Percentiles rank a stretch among this genome's conserved stretches.
Conservation (phyloP, 1,140 invertebrate genomes). For the Lepidurus packardi region DNA sequence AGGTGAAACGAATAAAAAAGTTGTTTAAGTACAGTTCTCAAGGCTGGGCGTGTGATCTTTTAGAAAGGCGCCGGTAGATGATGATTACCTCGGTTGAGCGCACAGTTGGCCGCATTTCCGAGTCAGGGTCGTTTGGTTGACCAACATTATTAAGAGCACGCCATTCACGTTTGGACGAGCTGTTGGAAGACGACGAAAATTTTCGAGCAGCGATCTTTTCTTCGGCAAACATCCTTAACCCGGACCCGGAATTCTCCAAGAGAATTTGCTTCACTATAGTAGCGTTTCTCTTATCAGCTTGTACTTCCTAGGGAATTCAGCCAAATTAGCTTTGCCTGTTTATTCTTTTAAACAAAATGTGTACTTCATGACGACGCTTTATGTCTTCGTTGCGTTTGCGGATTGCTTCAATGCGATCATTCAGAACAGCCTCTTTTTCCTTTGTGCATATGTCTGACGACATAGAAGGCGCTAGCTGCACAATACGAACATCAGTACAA, state of each 20-base stretch:
- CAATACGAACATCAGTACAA: background rate
- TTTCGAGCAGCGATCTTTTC: constrained; percentile 6
- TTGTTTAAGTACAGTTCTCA: background rate
- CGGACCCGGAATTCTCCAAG: background rate
- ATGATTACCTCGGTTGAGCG: background rate
- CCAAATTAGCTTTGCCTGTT: background rate
- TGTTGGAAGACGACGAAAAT: background rate
- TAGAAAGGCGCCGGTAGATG: background rate
- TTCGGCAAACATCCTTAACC: background rate
- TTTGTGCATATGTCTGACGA: background rate
- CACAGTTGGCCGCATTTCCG: background rate
- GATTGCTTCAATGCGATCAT: constrained; percentile 26
- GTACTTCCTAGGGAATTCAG: background rate
- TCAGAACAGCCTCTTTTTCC: constrained; percentile 26
- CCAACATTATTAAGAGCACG: constrained; percentile 10
- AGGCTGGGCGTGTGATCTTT: background rate
- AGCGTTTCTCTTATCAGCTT: background rate
- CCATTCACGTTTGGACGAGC: background rate
- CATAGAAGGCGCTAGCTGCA: background rate
- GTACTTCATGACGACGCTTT: constrained; percentile 23
- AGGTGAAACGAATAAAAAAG: background rate
- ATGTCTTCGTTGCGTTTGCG: constrained; percentile 24
- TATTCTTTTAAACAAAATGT: background rate
- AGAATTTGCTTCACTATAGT: background rate
- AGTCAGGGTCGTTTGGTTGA: constrained; percentile 8